Evolutionary conservation across 2,888 invertebrate species (phyloP), one percentile per base, ranked within the genome.

Genomic region (Patella depressa): DNA sequence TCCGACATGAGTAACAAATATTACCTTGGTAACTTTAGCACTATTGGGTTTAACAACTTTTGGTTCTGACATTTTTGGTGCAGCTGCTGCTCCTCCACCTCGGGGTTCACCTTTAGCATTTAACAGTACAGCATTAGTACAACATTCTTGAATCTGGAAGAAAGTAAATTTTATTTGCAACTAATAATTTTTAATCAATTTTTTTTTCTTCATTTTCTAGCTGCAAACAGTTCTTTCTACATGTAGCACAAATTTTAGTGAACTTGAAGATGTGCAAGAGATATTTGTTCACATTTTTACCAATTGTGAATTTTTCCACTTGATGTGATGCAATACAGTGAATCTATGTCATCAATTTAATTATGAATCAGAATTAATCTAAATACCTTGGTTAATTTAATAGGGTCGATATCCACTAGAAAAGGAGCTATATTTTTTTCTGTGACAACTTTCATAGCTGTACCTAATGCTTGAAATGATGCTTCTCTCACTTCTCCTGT

Each of bases 401-500:
- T 92, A 70, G 94, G 94, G 90, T 99, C 99, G 0, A 99, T 92
- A 90, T 98, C 98, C 1, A 94, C 94, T 34, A 98, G 93, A 89
- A 97, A 96, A 0, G 97, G 96, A 72, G 94, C 94, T 78, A 99
- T 95, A 65, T 95, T 94, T 91, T 97, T 98, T 89, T 99, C 98
- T 1, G 98, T 96, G 15, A 98, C 96, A 5, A 98, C 94, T 92
- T 98, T 98, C 93, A 97, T 95, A 0, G 97, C 95, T 0, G 97
- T 98, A 14, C 99, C 99, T 19, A 99, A 92, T 0, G 98, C 98
- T 90, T 97, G 96, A 0, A 97, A 97, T 0, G 98, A 95, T 78
- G 96, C 95, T 89, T 99, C 99, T 86, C 99, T 93, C 0, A 99
- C 99, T 1, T 94, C 94, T 0, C 97, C 96, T 93, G 98, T 98